Evolutionary conservation across 2,797 vertebrate genomes (phyloP).

Genomic region (Phrynocephalus vlangalii): DNA sequence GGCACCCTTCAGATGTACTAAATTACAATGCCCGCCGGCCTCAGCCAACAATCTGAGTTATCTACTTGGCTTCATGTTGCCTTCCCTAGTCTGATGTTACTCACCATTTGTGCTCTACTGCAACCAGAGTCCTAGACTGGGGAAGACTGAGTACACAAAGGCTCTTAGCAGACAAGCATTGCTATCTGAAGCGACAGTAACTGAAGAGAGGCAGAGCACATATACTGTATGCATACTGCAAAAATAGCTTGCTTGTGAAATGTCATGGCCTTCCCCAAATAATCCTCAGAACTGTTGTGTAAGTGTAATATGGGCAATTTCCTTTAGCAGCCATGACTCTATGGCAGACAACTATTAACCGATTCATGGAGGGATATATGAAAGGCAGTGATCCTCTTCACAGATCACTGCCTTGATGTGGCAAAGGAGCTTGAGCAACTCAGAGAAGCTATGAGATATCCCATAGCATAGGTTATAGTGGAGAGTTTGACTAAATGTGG

Average conservation of each 20-base stretch:
- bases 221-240: not conserved
- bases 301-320: not conserved
- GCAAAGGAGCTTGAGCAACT: too few relatives aligned
- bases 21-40: too few relatives aligned
- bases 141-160: not conserved
- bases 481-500: too few relatives aligned
- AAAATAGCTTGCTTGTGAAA: not conserved
- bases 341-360: not conserved
- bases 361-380: too few relatives aligned
- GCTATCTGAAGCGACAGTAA: conserved; percentile 1
- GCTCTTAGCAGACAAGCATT: not conserved
- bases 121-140: not conserved
- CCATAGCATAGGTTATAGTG: too few relatives aligned
- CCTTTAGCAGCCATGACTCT: not conserved
- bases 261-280: not conserved
- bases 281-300: not conserved
- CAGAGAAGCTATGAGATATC: too few relatives aligned
- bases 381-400: too few relatives aligned
- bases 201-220: not conserved
- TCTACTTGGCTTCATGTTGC: too few relatives aligned
- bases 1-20: not conserved
- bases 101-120: too few relatives aligned
- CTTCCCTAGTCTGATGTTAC: too few relatives aligned
- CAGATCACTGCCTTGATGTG: too few relatives aligned
- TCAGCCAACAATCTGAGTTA: not conserved